phyloP scores from a whole-genome alignment of 92 coral and sea anemone species.

The Micromussa lordhowensis region DNA sequence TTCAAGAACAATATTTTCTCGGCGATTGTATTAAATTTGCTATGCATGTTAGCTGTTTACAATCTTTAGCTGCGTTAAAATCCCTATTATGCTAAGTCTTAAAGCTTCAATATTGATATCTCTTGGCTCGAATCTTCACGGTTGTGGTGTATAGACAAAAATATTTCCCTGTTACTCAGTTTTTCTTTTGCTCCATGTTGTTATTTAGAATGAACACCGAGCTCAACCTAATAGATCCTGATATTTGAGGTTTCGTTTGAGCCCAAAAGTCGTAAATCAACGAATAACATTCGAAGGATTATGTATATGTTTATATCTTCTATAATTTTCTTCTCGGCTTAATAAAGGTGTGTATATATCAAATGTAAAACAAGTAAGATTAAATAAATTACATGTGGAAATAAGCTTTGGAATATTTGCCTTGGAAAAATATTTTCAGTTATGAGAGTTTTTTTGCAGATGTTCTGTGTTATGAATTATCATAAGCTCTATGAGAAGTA shows the following conservation, averaged over 20 bases:
- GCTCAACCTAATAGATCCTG: not conserved
- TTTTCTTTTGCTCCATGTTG: not conserved
- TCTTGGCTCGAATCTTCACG: slow-evolving; percentile 16
- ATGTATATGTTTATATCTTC: not conserved
- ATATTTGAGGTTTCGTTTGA: slow-evolving; percentile 15
- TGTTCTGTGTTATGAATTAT: not conserved
- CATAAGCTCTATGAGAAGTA: not conserved
- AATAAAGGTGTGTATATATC: slow-evolving; percentile 5
- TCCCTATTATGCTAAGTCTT: not conserved
- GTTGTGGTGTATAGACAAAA: not conserved
- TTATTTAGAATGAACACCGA: not conserved
- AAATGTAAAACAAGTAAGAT: not conserved
- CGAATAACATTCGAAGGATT: not conserved
- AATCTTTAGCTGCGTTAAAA: slow-evolving; percentile 10
- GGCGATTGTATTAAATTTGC: not conserved
- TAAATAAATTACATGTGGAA: not conserved
- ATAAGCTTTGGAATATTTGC: not conserved
- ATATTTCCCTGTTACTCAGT: not conserved
- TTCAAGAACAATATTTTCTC: slow-evolving; percentile 17
- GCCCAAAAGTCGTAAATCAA: slow-evolving; percentile 4
- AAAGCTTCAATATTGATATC: not conserved
- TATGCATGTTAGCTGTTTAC: not conserved
- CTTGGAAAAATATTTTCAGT: not conserved
- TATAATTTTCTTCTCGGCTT: slow-evolving; percentile 3
- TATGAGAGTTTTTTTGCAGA: not conserved